These are phyloP conservation scores for Enteromius mattozi DNA, from an alignment of 2,797 vertebrate species.

Conservation along the genomic window DNA sequence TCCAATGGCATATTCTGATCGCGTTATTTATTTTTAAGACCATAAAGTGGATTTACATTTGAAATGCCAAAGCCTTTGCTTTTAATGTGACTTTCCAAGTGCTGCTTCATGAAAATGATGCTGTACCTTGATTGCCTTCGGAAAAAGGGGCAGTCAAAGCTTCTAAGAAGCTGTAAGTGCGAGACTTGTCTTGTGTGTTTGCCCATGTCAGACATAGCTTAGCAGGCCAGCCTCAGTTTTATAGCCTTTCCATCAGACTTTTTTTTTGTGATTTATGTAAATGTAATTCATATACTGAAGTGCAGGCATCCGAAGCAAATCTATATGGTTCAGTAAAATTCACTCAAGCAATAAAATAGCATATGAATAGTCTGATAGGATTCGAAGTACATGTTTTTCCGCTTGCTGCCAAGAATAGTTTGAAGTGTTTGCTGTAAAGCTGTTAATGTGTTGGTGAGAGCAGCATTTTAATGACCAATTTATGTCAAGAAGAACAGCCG, in stretches of 20 bases:
- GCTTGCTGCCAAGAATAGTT: conserved; percentile 42
- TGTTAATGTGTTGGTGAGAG: conserved; percentile 67
- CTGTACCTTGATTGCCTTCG: conserved; percentile 62
- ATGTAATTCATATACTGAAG: conserved; percentile 32
- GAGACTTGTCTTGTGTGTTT: conserved; percentile 60
- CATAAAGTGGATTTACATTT: conserved; percentile 68
- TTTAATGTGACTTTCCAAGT: conserved; percentile 64
- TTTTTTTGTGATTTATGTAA: conserved; percentile 15
- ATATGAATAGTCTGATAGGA: conserved; percentile 39
- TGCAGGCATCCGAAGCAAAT: conserved; percentile 19
- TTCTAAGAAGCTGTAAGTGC: conserved; percentile 51
- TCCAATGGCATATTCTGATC: neutral
- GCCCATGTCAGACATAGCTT: conserved; percentile 61
- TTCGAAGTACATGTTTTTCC: conserved; percentile 33
- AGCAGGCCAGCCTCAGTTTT: conserved; percentile 18
- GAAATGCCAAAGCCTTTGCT: conserved; percentile 56
- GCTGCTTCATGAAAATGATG: conserved; percentile 52
- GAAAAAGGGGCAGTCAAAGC: conserved; percentile 48
- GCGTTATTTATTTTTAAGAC: neutral
- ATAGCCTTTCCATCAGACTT: conserved; percentile 18
- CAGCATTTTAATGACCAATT: conserved; percentile 67
- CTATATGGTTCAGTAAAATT: conserved; percentile 40
- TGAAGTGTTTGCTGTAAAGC: conserved; percentile 64
- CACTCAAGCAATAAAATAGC: conserved; percentile 35
- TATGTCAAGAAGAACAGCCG: conserved; percentile 72